Evolutionary conservation across 2,797 vertebrate genomes (phyloP).

Genomic region (Microctenopoma lineatum): DNA sequence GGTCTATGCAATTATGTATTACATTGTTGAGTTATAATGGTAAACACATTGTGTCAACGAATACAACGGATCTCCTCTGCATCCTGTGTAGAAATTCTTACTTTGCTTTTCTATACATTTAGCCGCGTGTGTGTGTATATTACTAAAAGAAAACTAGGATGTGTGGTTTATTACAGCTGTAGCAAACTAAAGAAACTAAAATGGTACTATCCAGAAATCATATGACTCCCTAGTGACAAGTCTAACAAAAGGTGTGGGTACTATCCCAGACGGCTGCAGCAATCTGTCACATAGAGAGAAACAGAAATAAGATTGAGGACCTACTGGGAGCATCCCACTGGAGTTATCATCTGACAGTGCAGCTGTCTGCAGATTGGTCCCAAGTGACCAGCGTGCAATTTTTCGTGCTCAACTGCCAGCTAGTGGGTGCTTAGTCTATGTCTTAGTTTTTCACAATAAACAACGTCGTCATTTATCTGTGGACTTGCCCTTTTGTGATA

Average conservation of each 20-base stretch:
- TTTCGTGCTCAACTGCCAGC: not conserved
- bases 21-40: not conserved
- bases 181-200: not conserved
- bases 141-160: not conserved
- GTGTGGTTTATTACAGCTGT: not conserved
- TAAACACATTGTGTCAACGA: not conserved
- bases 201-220: not conserved
- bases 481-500: not conserved
- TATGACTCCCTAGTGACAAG: slow-evolving; percentile 4
- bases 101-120: not conserved
- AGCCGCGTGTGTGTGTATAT: not conserved
- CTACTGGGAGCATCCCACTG: slow-evolving; percentile 36
- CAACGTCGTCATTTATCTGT: not conserved
- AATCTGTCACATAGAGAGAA: slow-evolving; percentile 40
- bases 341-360: slow-evolving; percentile 5
- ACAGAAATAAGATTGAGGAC: slow-evolving; percentile 27
- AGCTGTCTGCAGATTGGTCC: slow-evolving; percentile 17
- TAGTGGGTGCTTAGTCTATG: not conserved
- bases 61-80: not conserved
- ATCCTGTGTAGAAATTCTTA: not conserved
- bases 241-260: slow-evolving; percentile 10
- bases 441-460: not conserved
- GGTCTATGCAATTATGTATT: slow-evolving; percentile 6
- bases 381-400: not conserved
- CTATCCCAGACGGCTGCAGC: slow-evolving; percentile 39